A percentile compares a stretch with the other conserved stretches of the same genome.
Evolutionary conservation across 1,140 invertebrate genomes (phyloP).

Genomic region (Drosophila pruinosa): DNA sequence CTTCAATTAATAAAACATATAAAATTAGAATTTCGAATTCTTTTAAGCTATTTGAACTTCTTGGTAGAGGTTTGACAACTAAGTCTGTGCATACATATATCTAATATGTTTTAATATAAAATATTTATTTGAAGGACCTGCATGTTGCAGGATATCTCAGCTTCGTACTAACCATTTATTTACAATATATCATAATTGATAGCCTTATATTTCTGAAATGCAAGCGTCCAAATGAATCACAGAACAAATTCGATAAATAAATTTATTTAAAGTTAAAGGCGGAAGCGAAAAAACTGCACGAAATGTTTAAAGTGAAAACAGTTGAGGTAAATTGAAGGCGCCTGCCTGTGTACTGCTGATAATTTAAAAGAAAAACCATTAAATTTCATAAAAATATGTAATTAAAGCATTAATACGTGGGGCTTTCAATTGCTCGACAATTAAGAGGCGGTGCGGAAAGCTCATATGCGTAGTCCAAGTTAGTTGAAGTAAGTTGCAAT

Average conservation of each 20-base stretch:
- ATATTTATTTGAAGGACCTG: no score
- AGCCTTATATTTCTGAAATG: background rate
- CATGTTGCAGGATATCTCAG: background rate
- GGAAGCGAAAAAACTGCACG: background rate
- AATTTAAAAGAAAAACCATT: conserved; percentile 20
- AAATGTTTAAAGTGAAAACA: background rate
- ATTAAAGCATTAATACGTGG: conserved; percentile 44
- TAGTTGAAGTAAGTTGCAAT: conserved; percentile 3
- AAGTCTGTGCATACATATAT: no score
- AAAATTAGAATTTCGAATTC: no score
- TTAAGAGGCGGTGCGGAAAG: conserved; percentile 14
- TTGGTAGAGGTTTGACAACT: no score
- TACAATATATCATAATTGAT: conserved; percentile 14
- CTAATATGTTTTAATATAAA: no score
- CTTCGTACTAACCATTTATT: background rate
- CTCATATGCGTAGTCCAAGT: conserved; percentile 4
- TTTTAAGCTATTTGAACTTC: no score
- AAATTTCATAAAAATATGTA: conserved; percentile 31
- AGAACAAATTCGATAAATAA: conserved; percentile 16
- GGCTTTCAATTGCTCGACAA: conserved; percentile 28
- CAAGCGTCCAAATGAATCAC: conserved; percentile 26
- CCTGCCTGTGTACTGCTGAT: background rate
- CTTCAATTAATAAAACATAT: no score
- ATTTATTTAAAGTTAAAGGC: conserved; percentile 5
- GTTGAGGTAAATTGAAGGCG: background rate